Conservation (phyloP, 1,140 invertebrate genomes). For the Heterodera schachtii region DNA sequence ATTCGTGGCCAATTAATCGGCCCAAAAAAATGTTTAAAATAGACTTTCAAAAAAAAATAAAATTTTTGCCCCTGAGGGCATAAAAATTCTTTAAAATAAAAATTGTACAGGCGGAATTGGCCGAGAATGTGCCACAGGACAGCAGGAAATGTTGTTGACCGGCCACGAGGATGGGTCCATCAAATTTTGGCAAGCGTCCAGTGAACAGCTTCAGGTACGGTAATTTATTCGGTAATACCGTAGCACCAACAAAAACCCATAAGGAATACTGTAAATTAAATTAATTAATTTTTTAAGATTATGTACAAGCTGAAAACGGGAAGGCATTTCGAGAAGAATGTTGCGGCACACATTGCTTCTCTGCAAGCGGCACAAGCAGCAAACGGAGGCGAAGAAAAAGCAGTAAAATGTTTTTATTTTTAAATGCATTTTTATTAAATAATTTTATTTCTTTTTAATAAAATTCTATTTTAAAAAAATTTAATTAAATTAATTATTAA, state of each 20-base stretch:
- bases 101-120: constrained; percentile 55
- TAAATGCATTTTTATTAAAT: too few relatives aligned
- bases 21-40: too few relatives aligned
- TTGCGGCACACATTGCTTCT: neutral
- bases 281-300: constrained; percentile 7
- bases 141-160: constrained; percentile 63
- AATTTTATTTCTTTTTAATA: too few relatives aligned
- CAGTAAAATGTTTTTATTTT: too few relatives aligned
- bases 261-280: neutral
- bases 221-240: neutral
- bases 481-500: too few relatives aligned
- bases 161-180: constrained; percentile 65
- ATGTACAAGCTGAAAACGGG: constrained; percentile 96
- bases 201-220: constrained; percentile 75
- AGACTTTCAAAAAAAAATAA: too few relatives aligned
- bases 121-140: constrained; percentile 64
- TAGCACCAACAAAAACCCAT: neutral
- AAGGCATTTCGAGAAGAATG: constrained; percentile 81
- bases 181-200: constrained; percentile 65
- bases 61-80: too few relatives aligned
- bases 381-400: too few relatives aligned
- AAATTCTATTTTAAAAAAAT: too few relatives aligned
- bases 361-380: constrained; percentile 52
- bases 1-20: too few relatives aligned
- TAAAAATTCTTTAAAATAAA: constrained; percentile 68